A percentile compares a stretch with the other conserved stretches of the same genome.
Conservation (phyloP, 2,113 vertebrate genomes). For the Pelecanoides urinatrix region DNA sequence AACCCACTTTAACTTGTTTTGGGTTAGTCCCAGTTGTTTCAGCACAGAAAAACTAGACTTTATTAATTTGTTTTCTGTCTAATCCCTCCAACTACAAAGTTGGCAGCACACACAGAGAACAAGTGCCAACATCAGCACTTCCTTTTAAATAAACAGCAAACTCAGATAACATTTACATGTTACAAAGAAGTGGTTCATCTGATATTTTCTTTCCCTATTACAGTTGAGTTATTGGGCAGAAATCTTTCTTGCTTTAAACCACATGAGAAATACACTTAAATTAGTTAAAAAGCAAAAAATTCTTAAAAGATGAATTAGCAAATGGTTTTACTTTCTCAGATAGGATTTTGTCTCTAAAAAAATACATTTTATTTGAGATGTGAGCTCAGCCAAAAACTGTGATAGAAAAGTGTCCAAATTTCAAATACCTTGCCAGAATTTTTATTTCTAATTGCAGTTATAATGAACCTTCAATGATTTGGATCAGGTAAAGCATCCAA, state of each 20-base stretch:
- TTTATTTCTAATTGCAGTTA: background rate
- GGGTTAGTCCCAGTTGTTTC: background rate
- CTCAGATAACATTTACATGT: slow-evolving; percentile 2
- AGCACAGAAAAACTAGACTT: slow-evolving; percentile 24
- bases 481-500: background rate
- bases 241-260: background rate
- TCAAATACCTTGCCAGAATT: background rate
- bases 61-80: slow-evolving; percentile 30
- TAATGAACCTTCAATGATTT: background rate
- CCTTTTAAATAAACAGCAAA: slow-evolving; percentile 46
- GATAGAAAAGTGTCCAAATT: background rate
- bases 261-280: background rate
- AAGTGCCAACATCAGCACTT: slow-evolving; percentile 25
- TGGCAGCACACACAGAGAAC: background rate
- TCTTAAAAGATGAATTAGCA: background rate
- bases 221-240: background rate
- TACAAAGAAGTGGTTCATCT: background rate
- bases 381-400: background rate
- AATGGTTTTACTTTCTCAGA: background rate
- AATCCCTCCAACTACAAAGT: background rate
- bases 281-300: background rate
- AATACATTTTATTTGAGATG: background rate
- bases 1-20: background rate
- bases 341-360: background rate
- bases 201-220: background rate